phyloP scores from a whole-genome alignment of 2,113 vertebrate genomes.

The Promerops cafer region DNA sequence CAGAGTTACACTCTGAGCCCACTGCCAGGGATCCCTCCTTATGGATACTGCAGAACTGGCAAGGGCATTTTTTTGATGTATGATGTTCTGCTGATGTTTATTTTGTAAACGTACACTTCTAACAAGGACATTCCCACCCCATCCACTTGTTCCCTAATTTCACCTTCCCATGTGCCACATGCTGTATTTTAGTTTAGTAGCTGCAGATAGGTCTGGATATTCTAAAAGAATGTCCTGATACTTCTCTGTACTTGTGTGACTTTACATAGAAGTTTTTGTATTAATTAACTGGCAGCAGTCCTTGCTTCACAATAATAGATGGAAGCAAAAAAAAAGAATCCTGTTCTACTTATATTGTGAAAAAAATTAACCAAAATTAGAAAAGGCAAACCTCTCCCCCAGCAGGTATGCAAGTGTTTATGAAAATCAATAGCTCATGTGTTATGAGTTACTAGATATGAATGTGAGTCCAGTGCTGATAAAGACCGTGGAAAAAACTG shows the following conservation, averaged over 20 bases:
- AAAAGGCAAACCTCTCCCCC: too few relatives aligned
- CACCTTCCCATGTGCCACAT: not conserved
- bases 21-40: not conserved
- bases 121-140: rapidly evolving
- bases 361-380: not conserved
- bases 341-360: not conserved
- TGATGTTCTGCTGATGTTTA: not conserved
- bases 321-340: not conserved
- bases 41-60: not conserved
- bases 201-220: not conserved
- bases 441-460: not conserved
- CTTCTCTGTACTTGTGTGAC: not conserved
- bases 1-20: not conserved
- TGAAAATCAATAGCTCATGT: not conserved
- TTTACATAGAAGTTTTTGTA: not conserved
- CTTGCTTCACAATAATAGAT: not conserved
- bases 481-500: not conserved
- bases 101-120: not conserved
- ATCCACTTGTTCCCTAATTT: not conserved
- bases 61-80: not conserved
- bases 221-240: not conserved
- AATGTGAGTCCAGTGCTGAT: not conserved
- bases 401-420: not conserved
- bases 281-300: not conserved
- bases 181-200: not conserved